Evolutionary conservation across 2,888 invertebrate species (phyloP), one percentile per base, ranked within the genome.

Genomic region (Drosophila anomelani): DNA sequence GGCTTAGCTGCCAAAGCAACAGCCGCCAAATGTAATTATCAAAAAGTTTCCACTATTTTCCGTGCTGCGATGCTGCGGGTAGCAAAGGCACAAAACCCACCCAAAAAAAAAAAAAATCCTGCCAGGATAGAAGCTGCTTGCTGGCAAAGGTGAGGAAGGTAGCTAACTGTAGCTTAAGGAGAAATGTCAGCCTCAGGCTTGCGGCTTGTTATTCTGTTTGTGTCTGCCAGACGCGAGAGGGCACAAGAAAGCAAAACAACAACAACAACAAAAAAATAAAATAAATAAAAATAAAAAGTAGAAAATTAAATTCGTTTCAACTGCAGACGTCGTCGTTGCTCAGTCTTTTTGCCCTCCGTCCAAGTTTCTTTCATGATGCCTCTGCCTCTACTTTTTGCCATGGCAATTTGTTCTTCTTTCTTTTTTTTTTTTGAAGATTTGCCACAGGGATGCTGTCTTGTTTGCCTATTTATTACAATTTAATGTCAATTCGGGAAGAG

Each of bases 261-360:
- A 32, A 39, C 58, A 32, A 34, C 10, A 34, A 23, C 23, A 23
- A 3, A 34, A 34, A 34, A 34, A 10, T 10, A 34, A 53, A 51
- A 41, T 36, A 57, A 60, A 56, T 49, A 63, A 49, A 59, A 82
- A 84, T 55, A 60, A 86, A 84, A 85, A 86, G 82, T 81, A 81
- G 81, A 85, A 85, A 85, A 85, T 85, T 85, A 85, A 85, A 85
- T 85, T 85, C 80, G 68, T 83, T 84, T 85, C 84, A 83, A 83
- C 80, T 83, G 83, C 84, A 84, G 84, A 81, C 84, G 70, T 38
- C 32, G 32, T 34, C 26, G 64, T 66, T 67, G 64, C 68, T 57
- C 83, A 83, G 81, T 77, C 79, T 81, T 41, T 64, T 62, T 60
- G 58, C 49, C 36, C 58, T 32, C 54, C 56, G 58, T 47, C 62